Base-by-base conservation (phyloP, 2,113 vertebrate genomes). In the Eolophus roseicapilla region DNA sequence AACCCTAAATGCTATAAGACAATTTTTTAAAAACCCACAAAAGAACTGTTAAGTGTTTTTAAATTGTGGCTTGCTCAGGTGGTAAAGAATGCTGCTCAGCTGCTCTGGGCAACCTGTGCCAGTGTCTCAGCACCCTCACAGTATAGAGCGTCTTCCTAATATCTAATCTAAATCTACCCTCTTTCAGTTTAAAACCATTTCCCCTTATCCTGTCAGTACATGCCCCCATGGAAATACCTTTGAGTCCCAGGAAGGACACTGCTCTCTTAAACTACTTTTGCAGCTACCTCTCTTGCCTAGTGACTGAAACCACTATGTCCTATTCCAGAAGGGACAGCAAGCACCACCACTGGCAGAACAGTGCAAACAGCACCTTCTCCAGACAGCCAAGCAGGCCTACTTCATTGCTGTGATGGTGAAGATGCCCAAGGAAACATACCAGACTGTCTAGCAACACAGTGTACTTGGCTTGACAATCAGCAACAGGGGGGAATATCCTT, bases 281-380 rank as follows among this genome's bases (percentile, higher is more conserved):
- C 64, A 69, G 27, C 24, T 3, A 6, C 27, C 20, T 52, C 29
- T 23, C 67, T 65, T 4, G 1, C 21, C 19, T 17, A 33, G 55
- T 12, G 65, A 28, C 21, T 37, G 79, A 64, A 78, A 49, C 29
- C 13, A 11, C 31, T 0, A 0, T 18, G 27, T 27, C 6, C 11
- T 37, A 11, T 44, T 83, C 41, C 77, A 90, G 50, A 60, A 77
- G 35, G 53, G 20, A 8, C 0, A 1, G 33, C 2, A 12, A 83
- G 35, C 29, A n/a, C 11, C 11, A 10, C 29, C 41, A 13, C 10
- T 20, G 9, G 11, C 35, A 83, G n/a, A 64, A 35, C 18, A 46
- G 28, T 4, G 39, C 57, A 15, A 59, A 59, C 13, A 59, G 33
- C 55, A 47, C 18, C 16, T 44, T 47, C 50, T 41, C n/a, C n/a